A percentile compares a stretch with the other conserved stretches of the same genome.
phyloP scores from a whole-genome alignment of 2,797 vertebrate genomes.

The Leucoraja ocellata region DNA sequence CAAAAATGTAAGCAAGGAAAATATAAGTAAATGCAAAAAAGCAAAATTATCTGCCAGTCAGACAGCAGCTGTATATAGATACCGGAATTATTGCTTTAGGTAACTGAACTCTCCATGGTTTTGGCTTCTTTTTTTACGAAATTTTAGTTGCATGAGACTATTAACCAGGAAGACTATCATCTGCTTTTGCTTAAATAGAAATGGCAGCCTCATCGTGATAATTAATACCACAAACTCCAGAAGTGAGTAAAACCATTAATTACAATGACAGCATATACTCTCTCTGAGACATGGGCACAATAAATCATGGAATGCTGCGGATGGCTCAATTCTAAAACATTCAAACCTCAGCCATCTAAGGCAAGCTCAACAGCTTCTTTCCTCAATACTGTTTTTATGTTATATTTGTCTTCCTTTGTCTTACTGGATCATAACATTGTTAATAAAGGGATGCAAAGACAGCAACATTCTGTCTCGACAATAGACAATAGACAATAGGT shows the following conservation, averaged over 20 bases:
- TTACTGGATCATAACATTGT: background rate
- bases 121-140: background rate
- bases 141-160: conserved; percentile 16
- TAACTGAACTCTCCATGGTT: background rate
- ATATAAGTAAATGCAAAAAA: no score
- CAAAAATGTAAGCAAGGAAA: no score
- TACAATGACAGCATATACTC: conserved; percentile 51
- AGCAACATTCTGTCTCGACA: no score
- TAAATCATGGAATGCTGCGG: conserved; percentile 50
- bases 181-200: conserved; percentile 38
- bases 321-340: conserved; percentile 2
- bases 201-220: conserved; percentile 46
- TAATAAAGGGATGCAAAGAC: background rate
- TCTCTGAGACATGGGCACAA: conserved; percentile 46
- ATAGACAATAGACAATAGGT: no score
- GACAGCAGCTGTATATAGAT: no score
- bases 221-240: conserved; percentile 56
- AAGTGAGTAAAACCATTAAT: conserved; percentile 55
- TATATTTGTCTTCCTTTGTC: background rate
- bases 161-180: background rate
- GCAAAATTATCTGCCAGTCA: no score
- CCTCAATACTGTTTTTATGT: background rate
- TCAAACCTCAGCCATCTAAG: conserved; percentile 27
- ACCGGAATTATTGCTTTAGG: no score
- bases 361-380: background rate